Evolutionary conservation across 2,888 invertebrate genomes (phyloP), one percentile per base, ranked within the genome.

Genomic region (Drosophila mimica): DNA sequence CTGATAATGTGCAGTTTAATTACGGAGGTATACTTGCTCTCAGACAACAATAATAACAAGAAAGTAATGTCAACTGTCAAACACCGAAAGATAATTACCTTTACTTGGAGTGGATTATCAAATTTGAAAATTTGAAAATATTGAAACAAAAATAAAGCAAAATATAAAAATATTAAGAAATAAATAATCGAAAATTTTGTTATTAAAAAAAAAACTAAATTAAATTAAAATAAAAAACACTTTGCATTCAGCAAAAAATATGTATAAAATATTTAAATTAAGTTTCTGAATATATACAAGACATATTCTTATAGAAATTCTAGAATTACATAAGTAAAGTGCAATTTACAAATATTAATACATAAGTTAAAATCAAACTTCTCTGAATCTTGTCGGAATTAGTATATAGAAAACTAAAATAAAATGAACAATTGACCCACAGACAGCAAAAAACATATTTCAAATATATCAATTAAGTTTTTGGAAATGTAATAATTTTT

Each of bases 1-100:
- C 81, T 66, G 81, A 89, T 89, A 89, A 89, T 88, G 76, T 83
- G 88, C 81, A 89, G 89, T 86, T 89, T 85, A 89, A 85, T 85
- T 89, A 85, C 83, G 81, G 72, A 66, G 73, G 60, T 69, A 76
- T 56, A 81, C 78, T 79, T 52, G 70, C 74, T 57, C 74, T 69
- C 83, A 72, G 79, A 85, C 76, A 83, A 83, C 81, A 65, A 83
- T 79, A 83, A 85, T 72, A 76, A 66, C 72, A 68, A 63, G 70
- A 51, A 33, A 51, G 1, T 28, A 53, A 40, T 40, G n/a, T 3
- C 17, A n/a, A n/a, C 8, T 11, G 9, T 4, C 0, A 13, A 28
- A 13, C 66, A 54, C 34, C 76, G 74, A 51, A 40, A 9, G 7
- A 2, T 13, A 59, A 59, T 83, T 87, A 65, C 83, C 33, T 56